phyloP scores from a whole-genome alignment of 1,140 invertebrate species.

The Diuraphis noxia region DNA sequence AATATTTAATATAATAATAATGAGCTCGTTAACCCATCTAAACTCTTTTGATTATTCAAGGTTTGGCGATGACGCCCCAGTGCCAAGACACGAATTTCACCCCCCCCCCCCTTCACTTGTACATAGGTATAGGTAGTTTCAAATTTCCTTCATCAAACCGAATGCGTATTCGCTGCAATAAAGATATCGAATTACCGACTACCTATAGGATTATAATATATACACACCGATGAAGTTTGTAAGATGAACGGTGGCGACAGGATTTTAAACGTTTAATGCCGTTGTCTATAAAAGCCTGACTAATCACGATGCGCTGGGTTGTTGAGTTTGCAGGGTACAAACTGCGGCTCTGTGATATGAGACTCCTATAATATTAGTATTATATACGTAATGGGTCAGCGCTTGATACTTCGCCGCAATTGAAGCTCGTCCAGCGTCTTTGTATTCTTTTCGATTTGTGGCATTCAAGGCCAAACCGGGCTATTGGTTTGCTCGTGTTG shows the following conservation, averaged over 20 bases:
- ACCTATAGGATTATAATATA: no score
- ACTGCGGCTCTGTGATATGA: neutral
- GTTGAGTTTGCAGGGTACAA: neutral
- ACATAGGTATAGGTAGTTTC: neutral
- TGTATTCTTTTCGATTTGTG: neutral
- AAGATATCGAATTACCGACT: neutral
- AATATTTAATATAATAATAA: neutral
- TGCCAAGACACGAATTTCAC: neutral
- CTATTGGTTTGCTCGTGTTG: neutral
- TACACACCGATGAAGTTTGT: neutral
- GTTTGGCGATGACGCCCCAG: neutral
- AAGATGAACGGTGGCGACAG: neutral
- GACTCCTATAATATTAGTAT: neutral
- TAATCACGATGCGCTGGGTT: neutral
- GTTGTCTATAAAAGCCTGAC: neutral
- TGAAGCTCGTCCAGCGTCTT: neutral
- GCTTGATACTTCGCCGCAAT: neutral
- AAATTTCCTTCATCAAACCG: neutral
- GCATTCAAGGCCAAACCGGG: neutral
- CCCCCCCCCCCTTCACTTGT: neutral
- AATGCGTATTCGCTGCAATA: neutral
- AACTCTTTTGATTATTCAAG: neutral
- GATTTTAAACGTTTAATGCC: neutral
- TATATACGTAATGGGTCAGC: neutral
- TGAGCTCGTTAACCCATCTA: neutral